Conservation (phyloP, 2,797 vertebrate genomes). For the Mallotus villosus region DNA sequence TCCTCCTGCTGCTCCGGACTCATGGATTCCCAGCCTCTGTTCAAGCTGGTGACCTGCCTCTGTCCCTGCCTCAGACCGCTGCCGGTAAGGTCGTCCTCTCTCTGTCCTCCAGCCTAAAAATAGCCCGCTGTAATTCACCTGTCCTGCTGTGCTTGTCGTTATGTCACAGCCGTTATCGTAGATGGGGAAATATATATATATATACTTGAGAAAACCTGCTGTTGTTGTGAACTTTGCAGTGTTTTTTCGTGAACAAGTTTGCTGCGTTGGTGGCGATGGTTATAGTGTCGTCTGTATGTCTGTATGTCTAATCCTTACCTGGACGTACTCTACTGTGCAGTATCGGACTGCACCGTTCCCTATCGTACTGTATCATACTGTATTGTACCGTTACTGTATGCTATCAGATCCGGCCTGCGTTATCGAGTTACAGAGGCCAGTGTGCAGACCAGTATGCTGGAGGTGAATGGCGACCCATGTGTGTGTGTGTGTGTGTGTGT, state of each 20-base stretch:
- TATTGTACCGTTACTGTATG: constrained; percentile 11
- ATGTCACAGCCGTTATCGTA: not conserved
- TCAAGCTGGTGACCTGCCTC: constrained; percentile 85
- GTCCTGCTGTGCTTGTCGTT: not conserved
- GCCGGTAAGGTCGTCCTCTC: constrained; percentile 78
- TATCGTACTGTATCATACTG: not conserved
- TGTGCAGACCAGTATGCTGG: constrained; percentile 38
- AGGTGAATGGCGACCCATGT: no score
- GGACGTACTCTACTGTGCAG: not conserved
- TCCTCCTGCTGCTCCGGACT: constrained; percentile 35
- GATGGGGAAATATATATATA: no score
- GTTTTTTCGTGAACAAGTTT: no score
- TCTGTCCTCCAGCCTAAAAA: not conserved
- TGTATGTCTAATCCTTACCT: no score
- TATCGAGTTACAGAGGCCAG: constrained; percentile 14
- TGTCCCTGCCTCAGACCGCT: constrained; percentile 84
- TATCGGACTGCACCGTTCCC: not conserved
- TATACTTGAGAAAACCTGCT: no score
- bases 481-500: constrained; percentile 8
- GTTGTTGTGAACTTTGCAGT: not conserved
- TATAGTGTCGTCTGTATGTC: no score
- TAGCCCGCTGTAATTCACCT: not conserved
- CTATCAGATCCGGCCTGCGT: constrained; percentile 17
- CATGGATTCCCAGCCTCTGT: constrained; percentile 75
- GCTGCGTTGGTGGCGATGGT: no score